Evolutionary conservation across 2,797 vertebrate species (phyloP).

Genomic region (Microhierax caerulescens): DNA sequence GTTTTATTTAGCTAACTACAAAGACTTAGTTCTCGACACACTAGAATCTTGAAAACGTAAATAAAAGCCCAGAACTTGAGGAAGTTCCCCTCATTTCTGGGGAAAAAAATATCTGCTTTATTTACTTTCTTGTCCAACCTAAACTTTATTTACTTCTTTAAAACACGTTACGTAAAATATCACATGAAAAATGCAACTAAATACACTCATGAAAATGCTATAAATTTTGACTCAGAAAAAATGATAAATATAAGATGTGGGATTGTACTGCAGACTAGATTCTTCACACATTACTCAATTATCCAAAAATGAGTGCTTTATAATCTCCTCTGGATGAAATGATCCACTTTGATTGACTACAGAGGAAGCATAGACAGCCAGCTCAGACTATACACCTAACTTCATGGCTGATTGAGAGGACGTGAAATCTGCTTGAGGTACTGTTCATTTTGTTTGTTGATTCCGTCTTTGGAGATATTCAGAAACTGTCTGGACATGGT

Average conservation of each 20-base stretch:
- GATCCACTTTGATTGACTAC: neutral
- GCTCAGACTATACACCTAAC: neutral
- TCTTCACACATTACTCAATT: neutral
- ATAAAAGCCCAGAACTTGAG: neutral
- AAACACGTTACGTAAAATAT: neutral
- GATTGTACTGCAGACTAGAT: neutral
- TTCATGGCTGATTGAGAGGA: neutral
- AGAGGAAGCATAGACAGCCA: neutral
- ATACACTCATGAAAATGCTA: neutral
- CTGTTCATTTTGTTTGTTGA: neutral
- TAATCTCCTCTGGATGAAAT: neutral
- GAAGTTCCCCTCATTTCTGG: neutral
- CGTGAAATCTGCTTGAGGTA: neutral
- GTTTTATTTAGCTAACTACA: neutral
- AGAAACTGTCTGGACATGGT: neutral
- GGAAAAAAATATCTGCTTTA: neutral
- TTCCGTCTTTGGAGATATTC: neutral
- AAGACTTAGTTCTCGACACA: neutral
- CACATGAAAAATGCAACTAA: neutral
- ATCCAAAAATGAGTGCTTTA: neutral
- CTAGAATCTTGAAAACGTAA: neutral
- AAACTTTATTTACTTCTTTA: neutral
- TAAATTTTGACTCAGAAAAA: neutral
- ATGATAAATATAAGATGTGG: neutral
- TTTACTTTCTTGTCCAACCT: neutral